Base-by-base conservation (phyloP, 2,888 invertebrate species). In the Platycheirus albimanus region DNA sequence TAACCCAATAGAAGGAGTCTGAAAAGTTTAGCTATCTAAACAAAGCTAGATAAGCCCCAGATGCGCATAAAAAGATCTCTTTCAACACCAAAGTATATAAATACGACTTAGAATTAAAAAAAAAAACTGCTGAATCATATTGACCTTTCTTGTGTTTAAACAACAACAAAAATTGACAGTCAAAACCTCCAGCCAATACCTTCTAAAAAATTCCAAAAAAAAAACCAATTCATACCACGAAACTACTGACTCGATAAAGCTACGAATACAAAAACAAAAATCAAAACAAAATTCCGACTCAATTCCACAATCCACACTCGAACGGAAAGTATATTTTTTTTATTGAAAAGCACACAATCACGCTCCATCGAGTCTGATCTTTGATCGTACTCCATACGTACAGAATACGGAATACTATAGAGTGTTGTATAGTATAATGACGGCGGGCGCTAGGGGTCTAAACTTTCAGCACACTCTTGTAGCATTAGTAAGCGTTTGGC, bases 401-500 rank as follows among this genome's bases (percentile, higher is more conserved):
- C 20, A 13, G 38, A 56, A n/a, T n/a, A n/a, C n/a, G n/a, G n/a
- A n/a, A n/a, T n/a, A n/a, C n/a, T n/a, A n/a, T n/a, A n/a, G n/a
- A n/a, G n/a, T n/a, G 4, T 7, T 3, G 1, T 20, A n/a, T 28
- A n/a, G 11, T 15, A 63, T 15, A 17, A 24, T 38, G 56, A 30
- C 56, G 69, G 52, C 75, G 72, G 69, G 52, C 75, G 72, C 49
- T 72, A 69, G 83, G 72, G 61, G 69, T 83, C 56, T 64, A 74
- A 78, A 72, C 83, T 83, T 83, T 78, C 63, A 69, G 47, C 69
- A 36, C 64, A 74, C 69, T 78, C 74, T 54, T 67, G 45, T 30
- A 64, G 67, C 72, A 83, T 83, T 83, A 83, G 83, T 83, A 83
- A 83, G 83, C 83, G 72, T 83, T 78, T 71, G 83, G 64, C 83